These are phyloP conservation scores for Megaleporinus macrocephalus DNA, from an alignment of 2,113 vertebrate genomes.

Conservation along the genomic window DNA sequence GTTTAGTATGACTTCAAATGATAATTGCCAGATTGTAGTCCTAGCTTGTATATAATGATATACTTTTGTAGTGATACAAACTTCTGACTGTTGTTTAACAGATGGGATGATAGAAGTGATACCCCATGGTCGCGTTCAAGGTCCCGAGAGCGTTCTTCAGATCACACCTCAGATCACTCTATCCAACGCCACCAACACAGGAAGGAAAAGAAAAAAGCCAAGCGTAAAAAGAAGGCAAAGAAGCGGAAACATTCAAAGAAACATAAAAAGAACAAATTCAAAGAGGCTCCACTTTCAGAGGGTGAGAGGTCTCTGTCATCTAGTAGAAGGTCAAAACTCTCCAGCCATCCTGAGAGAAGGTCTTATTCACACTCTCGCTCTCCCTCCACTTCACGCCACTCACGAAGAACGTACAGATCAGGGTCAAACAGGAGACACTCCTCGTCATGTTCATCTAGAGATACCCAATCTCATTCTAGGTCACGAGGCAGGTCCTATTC, in stretches of 20 bases:
- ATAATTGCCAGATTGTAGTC: background rate
- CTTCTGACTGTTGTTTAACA: slow-evolving; percentile 82
- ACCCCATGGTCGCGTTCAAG: slow-evolving; percentile 87
- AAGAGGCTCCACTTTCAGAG: slow-evolving; percentile 69
- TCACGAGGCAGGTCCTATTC: slow-evolving; percentile 81
- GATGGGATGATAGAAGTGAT: slow-evolving; percentile 89
- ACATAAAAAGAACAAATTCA: slow-evolving; percentile 83
- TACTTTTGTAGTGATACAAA: no score
- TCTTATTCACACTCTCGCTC: slow-evolving; percentile 81
- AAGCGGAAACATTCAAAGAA: slow-evolving; percentile 89
- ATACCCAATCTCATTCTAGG: slow-evolving; percentile 79
- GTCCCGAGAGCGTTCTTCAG: slow-evolving; percentile 85
- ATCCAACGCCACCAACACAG: slow-evolving; percentile 77
- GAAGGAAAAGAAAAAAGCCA: slow-evolving; percentile 90
- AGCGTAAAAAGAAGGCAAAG: slow-evolving; percentile 92
- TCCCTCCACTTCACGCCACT: slow-evolving; percentile 74
- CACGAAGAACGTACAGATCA: slow-evolving; percentile 79
- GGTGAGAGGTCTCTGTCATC: slow-evolving; percentile 78
- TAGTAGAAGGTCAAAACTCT: slow-evolving; percentile 70
- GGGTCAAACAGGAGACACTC: slow-evolving; percentile 79
- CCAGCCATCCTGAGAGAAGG: slow-evolving; percentile 69
- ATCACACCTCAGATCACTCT: slow-evolving; percentile 77
- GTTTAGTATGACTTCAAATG: background rate
- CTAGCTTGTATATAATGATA: background rate
- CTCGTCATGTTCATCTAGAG: slow-evolving; percentile 77